Base-by-base conservation (phyloP, 1,140 invertebrate genomes). In the Nymphalis io region DNA sequence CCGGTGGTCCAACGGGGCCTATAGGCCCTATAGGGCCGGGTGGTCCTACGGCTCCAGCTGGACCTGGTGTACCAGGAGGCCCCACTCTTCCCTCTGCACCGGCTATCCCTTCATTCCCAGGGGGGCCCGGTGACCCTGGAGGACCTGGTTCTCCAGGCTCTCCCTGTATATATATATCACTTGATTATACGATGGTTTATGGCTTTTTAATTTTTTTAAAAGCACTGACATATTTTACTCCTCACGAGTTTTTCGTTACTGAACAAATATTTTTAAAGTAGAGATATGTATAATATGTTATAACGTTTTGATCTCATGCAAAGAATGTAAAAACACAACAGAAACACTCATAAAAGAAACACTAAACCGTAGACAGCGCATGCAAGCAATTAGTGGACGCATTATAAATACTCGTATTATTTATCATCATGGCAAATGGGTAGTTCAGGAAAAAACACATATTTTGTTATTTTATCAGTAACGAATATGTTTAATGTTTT, bases 81-180 rank as follows among this genome's bases (percentile, higher is more conserved):
- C 96, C 96, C 75, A 94, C 93, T 76, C 96, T 93, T 42, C 97
- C 97, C 84, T 98, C 96, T 80, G 95, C 95, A 33, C 97, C 97
- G 11, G 97, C 94, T 39, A 95, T 87, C 48, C 96, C 96, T 76
- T 95, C 94, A 16, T 93, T 88, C 51, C 97, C 97, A 66, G 93
- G 92, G 18, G 96, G 95, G 23, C 97, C 97, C 13, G 95, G 93
- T 48, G 96, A 95, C 58, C 97, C 97, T 12, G 96, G 96, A 23
- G 96, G 96, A 44, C 97, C 97, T 16, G 97, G 96, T 86, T 98
- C 95, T 58, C 97, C 96, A 60, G 97, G 96, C 88, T 98, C 96
- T 51, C 97, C 97, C 97, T 98, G 81, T 13, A 64, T 40, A 70
- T 53, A 6, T 5, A 27, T 21, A 46, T 18, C 13, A 3, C 13